Percentiles rank a stretch among this genome's conserved stretches.
Conservation (phyloP, 2,113 vertebrate species). For the Pipa parva region DNA sequence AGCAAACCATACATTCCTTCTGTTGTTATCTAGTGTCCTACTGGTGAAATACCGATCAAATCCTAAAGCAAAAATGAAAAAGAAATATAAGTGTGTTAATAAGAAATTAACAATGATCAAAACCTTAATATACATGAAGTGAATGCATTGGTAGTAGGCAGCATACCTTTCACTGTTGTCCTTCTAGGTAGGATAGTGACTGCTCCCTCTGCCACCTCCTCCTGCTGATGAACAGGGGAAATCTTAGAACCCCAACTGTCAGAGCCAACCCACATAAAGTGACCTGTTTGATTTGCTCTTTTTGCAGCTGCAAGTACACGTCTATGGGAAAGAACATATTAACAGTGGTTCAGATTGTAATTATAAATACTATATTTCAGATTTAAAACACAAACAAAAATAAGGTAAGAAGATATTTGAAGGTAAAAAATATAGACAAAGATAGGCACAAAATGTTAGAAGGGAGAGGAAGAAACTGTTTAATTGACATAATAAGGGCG, state of each 20-base stretch:
- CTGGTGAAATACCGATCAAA: slow-evolving; percentile 95
- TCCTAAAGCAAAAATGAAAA: slow-evolving; percentile 58
- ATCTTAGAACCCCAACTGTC: slow-evolving; percentile 97
- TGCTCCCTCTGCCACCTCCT: slow-evolving; percentile 87
- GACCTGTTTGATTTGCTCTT: slow-evolving; percentile 86
- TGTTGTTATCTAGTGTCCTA: slow-evolving; percentile 91
- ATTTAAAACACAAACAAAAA: too few species aligned
- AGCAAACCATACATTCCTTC: slow-evolving; percentile 93
- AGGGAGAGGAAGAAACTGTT: too few species aligned
- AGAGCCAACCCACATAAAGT: slow-evolving; percentile 95
- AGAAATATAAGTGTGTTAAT: neutral
- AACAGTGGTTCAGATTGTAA: too few species aligned
- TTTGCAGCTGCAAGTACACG: slow-evolving; percentile 85
- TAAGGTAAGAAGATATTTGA: too few species aligned
- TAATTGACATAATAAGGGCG: too few species aligned
- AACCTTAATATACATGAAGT: neutral
- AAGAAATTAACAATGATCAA: too few species aligned
- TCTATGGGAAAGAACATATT: slow-evolving; percentile 55
- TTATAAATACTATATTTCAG: too few species aligned
- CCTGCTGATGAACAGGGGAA: slow-evolving; percentile 80
- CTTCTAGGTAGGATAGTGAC: slow-evolving; percentile 90
- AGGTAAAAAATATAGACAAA: too few species aligned
- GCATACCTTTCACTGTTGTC: slow-evolving; percentile 83
- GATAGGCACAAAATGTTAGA: too few species aligned
- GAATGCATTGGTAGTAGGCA: neutral